A percentile compares a stretch with the other conserved stretches of the same genome.
These are phyloP conservation scores for Blastobasis adustella DNA, from an alignment of 2,888 invertebrate genomes.

Conservation along the genomic window DNA sequence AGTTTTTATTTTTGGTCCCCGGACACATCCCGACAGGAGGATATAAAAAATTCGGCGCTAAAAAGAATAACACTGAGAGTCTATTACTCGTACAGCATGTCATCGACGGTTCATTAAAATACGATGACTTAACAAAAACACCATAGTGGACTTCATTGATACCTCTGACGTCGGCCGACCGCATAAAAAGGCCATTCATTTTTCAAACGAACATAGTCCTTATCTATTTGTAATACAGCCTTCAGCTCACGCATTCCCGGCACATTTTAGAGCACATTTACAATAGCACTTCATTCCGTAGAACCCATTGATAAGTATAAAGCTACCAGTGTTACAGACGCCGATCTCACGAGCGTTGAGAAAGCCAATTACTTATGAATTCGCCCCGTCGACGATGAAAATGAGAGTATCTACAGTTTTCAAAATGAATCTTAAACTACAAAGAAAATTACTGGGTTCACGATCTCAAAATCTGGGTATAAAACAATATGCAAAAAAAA, in stretches of 20 bases:
- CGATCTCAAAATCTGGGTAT: too few relatives aligned
- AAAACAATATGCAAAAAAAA: too few relatives aligned
- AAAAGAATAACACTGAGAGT: constrained; percentile 70
- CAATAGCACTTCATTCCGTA: constrained; percentile 70
- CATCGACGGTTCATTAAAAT: constrained; percentile 74
- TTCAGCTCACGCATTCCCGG: too few relatives aligned
- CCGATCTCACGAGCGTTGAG: constrained; percentile 57
- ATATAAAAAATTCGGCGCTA: constrained; percentile 63
- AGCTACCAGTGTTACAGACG: constrained; percentile 71
- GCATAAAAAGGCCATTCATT: constrained; percentile 43
- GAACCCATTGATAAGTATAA: constrained; percentile 71
- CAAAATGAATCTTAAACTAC: too few relatives aligned
- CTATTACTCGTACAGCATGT: constrained; percentile 73
- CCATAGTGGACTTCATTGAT: constrained; percentile 73
- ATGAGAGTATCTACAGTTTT: constrained; percentile 2
- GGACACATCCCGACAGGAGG: constrained; percentile 42
- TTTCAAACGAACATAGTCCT: constrained; percentile 29
- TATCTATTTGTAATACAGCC: constrained; percentile 15
- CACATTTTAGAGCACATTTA: constrained; percentile 26
- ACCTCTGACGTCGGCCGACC: constrained; percentile 62
- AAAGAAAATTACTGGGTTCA: too few relatives aligned
- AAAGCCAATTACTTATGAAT: constrained; percentile 38
- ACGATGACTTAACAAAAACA: constrained; percentile 72
- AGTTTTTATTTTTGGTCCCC: constrained; percentile 42
- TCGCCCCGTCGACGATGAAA: constrained; percentile 6